Evolutionary conservation across 1,140 invertebrate genomes (phyloP).

Genomic region (Pogonomyrmex californicus): DNA sequence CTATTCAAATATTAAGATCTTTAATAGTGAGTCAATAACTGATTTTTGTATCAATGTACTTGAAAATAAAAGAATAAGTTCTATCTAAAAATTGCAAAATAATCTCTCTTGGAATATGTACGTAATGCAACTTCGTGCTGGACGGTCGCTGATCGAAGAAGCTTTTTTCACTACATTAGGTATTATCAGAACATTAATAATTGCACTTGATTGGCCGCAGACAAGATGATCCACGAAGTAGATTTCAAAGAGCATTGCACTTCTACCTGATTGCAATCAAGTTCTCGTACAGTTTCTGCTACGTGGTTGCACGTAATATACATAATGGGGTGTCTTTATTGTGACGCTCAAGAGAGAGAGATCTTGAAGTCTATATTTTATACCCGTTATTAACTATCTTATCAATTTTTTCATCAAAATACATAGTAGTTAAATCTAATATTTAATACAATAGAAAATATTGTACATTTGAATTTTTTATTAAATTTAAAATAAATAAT

Average conservation of each 20-base stretch:
- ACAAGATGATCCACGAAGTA: conserved; percentile 39
- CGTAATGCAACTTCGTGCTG: conserved; percentile 23
- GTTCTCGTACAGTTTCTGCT: conserved; percentile 44
- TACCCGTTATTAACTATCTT: conserved; percentile 19
- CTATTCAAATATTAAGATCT: conserved; percentile 7
- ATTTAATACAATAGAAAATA: background rate
- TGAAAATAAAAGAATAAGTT: background rate
- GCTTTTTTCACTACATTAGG: conserved; percentile 23
- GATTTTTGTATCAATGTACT: background rate
- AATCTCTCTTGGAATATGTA: background rate
- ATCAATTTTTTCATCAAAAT: background rate
- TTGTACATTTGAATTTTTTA: background rate
- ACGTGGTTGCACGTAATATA: conserved; percentile 24
- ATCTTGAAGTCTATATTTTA: conserved; percentile 32
- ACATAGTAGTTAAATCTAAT: background rate
- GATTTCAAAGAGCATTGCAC: conserved; percentile 49
- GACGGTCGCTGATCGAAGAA: conserved; percentile 14
- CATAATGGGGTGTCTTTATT: conserved; percentile 31
- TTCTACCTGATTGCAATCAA: conserved; percentile 50
- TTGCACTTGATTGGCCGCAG: conserved; percentile 38
- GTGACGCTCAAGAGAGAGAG: background rate
- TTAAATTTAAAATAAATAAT: background rate
- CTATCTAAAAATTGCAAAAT: conserved; percentile 23
- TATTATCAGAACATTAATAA: conserved; percentile 56
- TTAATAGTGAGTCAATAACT: background rate